A percentile compares a stretch with the other conserved stretches of the same genome.
Evolutionary conservation across 1,140 invertebrate species (phyloP).

Genomic region (Bombus waltoni): DNA sequence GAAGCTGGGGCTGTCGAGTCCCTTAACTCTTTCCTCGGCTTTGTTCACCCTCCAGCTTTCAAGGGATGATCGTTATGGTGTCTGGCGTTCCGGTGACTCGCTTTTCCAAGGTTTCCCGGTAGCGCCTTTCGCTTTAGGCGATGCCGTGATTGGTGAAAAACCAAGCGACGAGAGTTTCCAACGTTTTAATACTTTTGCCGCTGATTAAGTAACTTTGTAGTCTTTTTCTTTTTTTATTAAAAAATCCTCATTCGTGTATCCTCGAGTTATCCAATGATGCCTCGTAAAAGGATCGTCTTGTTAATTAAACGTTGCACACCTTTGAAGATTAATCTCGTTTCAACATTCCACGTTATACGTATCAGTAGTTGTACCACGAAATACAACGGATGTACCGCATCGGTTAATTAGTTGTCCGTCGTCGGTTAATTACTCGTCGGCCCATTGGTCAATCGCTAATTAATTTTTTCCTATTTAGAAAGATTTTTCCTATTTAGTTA

Average conservation of each 20-base stretch:
- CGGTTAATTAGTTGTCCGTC: neutral
- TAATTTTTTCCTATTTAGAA: neutral
- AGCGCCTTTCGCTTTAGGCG: neutral
- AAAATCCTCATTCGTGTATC: too few relatives aligned
- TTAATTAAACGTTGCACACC: too few relatives aligned
- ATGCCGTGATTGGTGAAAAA: neutral
- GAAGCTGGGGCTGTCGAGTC: neutral
- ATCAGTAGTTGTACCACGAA: too few relatives aligned
- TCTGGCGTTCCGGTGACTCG: neutral
- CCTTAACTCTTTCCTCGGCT: slow-evolving; percentile 14
- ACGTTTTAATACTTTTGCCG: too few relatives aligned
- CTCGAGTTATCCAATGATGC: too few relatives aligned
- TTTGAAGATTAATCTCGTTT: too few relatives aligned
- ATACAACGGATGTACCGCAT: neutral
- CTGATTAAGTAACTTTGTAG: too few relatives aligned
- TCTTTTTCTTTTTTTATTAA: too few relatives aligned
- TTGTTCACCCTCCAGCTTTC: neutral
- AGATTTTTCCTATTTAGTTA: too few relatives aligned
- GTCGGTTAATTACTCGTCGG: neutral
- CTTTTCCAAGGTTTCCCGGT: neutral
- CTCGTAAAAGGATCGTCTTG: too few relatives aligned
- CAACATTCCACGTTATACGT: too few relatives aligned
- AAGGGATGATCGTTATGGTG: slow-evolving; percentile 27
- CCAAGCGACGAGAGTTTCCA: neutral
- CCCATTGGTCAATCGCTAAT: too few relatives aligned